These are phyloP conservation scores for Adrianichthys oophorus DNA, from an alignment of 2,797 vertebrate species.

Conservation along the genomic window DNA sequence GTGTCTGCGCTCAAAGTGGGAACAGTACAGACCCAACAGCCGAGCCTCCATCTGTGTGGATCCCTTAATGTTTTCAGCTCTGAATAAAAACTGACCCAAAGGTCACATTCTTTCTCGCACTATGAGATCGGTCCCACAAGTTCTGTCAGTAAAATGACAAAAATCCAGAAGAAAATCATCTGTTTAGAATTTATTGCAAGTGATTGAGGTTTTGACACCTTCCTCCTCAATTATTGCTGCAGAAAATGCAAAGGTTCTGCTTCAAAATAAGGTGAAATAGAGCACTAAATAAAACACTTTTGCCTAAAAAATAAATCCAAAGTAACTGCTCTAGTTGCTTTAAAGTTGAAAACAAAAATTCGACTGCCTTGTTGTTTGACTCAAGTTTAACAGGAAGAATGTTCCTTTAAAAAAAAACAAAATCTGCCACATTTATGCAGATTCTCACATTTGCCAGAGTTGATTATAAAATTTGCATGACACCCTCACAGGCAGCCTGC, in stretches of 20 bases:
- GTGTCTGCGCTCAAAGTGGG: slow-evolving; percentile 15
- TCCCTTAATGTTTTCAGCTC: too few species aligned
- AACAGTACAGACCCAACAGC: slow-evolving; percentile 21
- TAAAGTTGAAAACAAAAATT: background rate
- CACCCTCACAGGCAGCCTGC: background rate
- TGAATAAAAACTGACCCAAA: too few species aligned
- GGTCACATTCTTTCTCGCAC: too few species aligned
- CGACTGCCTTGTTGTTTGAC: background rate
- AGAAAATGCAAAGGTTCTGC: background rate
- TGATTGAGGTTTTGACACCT: too few species aligned
- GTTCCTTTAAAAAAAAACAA: background rate
- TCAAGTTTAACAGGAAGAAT: background rate
- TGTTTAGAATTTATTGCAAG: too few species aligned
- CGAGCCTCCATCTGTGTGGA: slow-evolving; percentile 23
- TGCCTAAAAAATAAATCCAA: too few species aligned
- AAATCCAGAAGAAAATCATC: too few species aligned
- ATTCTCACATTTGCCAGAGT: background rate
- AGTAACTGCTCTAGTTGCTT: background rate
- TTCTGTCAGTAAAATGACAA: too few species aligned
- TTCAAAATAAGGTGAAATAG: background rate
- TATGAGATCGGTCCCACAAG: too few species aligned
- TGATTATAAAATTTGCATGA: background rate
- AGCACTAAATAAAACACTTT: too few species aligned
- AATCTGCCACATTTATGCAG: background rate
- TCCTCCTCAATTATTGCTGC: too few species aligned